These are phyloP conservation scores for Sturnus vulgaris DNA, from an alignment of 2,113 vertebrate genomes.

Conservation along the genomic window DNA sequence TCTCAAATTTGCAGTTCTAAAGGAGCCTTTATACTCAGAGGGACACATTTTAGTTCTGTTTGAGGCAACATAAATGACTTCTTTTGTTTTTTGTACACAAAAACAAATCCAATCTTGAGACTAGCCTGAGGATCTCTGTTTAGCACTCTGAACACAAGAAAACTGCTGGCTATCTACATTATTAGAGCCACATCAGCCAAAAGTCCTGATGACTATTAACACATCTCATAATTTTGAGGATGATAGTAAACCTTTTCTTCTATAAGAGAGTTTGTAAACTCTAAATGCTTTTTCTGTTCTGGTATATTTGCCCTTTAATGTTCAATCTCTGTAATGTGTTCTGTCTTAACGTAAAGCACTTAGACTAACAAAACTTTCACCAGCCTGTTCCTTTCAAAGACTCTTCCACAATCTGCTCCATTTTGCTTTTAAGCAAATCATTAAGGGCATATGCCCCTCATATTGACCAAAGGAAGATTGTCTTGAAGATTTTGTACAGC, in stretches of 20 bases:
- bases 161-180: background rate
- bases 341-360: background rate
- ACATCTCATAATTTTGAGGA: background rate
- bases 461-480: background rate
- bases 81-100: background rate
- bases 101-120: background rate
- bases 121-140: background rate
- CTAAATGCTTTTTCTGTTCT: background rate
- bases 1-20: background rate
- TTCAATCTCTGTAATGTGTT: background rate
- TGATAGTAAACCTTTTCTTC: background rate
- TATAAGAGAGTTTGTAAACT: background rate
- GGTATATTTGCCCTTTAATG: background rate
- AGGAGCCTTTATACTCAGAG: background rate
- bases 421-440: background rate
- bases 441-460: background rate
- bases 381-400: background rate
- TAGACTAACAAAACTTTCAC: background rate
- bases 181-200: background rate
- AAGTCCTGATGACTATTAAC: background rate
- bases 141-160: background rate
- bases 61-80: fast-evolving
- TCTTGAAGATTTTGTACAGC: background rate
- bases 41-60: background rate
- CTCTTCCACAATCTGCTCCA: background rate